Percentiles rank a stretch among this genome's conserved stretches.
Evolutionary conservation across 2,888 invertebrate genomes (phyloP).

Genomic region (Heliconius ethilla): DNA sequence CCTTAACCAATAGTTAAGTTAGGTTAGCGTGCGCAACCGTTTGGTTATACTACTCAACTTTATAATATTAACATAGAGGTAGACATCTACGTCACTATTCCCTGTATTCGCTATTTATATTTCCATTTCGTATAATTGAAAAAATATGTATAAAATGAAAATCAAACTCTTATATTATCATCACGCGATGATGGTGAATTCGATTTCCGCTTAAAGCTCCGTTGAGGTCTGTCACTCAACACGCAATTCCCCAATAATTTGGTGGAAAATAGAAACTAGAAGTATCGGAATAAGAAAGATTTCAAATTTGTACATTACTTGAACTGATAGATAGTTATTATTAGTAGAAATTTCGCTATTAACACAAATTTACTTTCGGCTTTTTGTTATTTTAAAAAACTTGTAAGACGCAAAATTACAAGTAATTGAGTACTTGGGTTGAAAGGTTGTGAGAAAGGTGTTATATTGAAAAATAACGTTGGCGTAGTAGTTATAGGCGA

Average conservation of each 20-base stretch:
- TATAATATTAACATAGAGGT: too few relatives aligned
- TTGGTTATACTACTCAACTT: too few relatives aligned
- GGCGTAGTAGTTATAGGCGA: slow-evolving; percentile 47
- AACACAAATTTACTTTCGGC: slow-evolving; percentile 4
- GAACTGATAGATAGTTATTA: not conserved
- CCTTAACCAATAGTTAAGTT: too few relatives aligned
- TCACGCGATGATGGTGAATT: too few relatives aligned
- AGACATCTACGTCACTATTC: too few relatives aligned
- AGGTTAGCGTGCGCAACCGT: too few relatives aligned
- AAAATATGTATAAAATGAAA: too few relatives aligned
- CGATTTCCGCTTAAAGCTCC: not conserved
- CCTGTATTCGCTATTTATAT: too few relatives aligned
- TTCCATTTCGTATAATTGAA: too few relatives aligned
- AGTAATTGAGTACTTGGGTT: slow-evolving; percentile 52
- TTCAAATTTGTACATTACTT: not conserved
- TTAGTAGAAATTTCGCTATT: slow-evolving; percentile 1
- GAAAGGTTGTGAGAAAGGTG: slow-evolving; percentile 71
- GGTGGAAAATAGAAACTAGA: not conserved
- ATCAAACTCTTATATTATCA: too few relatives aligned
- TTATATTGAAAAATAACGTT: slow-evolving; percentile 55
- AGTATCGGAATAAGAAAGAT: not conserved
- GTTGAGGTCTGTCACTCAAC: not conserved
- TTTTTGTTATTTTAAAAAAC: slow-evolving; percentile 6
- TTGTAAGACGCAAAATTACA: slow-evolving; percentile 17
- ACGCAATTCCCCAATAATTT: not conserved